Evolutionary conservation across 2,888 invertebrate species (phyloP).

Genomic region (Allolobophora icterica): DNA sequence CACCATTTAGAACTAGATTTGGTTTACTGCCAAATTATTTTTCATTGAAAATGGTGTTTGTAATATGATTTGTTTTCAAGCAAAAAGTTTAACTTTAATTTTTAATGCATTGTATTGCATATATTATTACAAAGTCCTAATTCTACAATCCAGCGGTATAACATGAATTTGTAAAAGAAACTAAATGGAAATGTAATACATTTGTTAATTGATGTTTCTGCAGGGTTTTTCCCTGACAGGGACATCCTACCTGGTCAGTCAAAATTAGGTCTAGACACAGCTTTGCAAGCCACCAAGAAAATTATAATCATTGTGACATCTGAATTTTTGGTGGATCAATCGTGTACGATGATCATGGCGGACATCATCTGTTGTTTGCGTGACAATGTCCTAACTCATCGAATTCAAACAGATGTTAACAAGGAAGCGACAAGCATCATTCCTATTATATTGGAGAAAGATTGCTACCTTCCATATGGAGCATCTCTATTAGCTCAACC

Average conservation of each 20-base stretch:
- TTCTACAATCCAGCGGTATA: neutral
- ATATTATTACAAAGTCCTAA: too few species aligned
- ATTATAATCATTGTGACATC: neutral
- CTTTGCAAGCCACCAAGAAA: neutral
- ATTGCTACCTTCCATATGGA: constrained; percentile 9
- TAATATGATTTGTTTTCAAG: too few species aligned
- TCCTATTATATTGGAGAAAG: neutral
- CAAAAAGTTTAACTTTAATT: too few species aligned
- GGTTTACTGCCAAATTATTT: too few species aligned
- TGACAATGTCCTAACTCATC: neutral
- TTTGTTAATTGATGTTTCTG: neutral
- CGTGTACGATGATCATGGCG: neutral
- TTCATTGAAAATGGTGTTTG: too few species aligned
- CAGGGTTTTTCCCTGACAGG: neutral
- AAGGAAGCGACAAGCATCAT: neutral
- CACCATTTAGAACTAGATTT: too few species aligned
- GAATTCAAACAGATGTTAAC: neutral
- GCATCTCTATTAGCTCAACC: neutral
- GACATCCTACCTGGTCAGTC: neutral
- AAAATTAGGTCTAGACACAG: neutral
- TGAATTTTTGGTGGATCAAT: neutral
- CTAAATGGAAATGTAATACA: neutral
- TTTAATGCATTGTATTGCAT: too few species aligned
- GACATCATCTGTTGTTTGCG: neutral
- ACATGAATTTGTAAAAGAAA: neutral